Evolutionary conservation across 2,113 vertebrate species (phyloP).

Genomic region (Otis tarda): DNA sequence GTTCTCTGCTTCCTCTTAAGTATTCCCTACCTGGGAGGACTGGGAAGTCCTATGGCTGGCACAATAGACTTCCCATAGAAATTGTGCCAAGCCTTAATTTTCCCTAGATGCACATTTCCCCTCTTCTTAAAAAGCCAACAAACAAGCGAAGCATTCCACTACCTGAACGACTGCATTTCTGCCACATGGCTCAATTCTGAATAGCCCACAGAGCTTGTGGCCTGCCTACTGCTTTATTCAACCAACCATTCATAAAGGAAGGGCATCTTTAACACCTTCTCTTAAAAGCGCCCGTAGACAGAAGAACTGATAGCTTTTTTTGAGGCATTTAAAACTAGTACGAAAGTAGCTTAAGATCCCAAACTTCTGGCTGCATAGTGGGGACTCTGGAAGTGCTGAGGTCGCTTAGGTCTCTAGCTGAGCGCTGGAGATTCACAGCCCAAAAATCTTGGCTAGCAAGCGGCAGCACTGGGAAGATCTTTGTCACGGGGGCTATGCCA

Average conservation of each 20-base stretch:
- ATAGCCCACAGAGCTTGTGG: not conserved
- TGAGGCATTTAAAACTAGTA: not conserved
- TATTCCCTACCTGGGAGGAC: not conserved
- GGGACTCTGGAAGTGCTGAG: not conserved
- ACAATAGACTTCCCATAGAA: not conserved
- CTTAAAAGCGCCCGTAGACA: not conserved
- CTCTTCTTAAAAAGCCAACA: not conserved
- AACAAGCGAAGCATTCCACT: not conserved
- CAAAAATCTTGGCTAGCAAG: not conserved
- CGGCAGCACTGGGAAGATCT: not conserved
- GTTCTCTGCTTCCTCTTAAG: not conserved
- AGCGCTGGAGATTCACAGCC: not conserved
- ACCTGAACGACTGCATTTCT: not conserved
- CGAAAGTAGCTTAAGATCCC: not conserved
- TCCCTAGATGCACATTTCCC: not conserved
- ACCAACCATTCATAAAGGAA: not conserved
- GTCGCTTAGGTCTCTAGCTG: not conserved
- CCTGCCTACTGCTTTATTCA: not conserved
- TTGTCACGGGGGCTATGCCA: not conserved
- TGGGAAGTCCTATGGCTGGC: not conserved
- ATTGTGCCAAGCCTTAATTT: not conserved
- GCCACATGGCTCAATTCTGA: not conserved
- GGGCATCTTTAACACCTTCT: not conserved
- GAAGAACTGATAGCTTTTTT: not conserved
- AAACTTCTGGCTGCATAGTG: not conserved